Evolutionary conservation across 2,113 vertebrate genomes (phyloP).

Genomic region (Gallinago jamesoni): DNA sequence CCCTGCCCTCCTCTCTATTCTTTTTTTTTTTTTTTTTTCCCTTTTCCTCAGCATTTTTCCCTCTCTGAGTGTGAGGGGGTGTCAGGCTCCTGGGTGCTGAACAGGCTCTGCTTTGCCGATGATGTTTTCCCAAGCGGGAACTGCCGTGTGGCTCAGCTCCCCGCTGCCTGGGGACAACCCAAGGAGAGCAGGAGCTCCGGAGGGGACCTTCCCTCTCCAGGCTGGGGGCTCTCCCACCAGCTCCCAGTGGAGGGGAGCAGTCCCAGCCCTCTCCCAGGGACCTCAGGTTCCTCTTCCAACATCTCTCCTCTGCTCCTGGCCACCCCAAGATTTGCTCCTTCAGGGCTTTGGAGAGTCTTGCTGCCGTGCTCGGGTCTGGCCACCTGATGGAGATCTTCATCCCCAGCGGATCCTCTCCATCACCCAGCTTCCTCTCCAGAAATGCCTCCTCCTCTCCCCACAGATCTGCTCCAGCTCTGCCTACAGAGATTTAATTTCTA

Average conservation of each 20-base stretch:
- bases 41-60: background rate
- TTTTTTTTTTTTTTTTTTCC: background rate
- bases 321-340: background rate
- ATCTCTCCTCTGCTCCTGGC: background rate
- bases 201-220: background rate
- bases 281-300: background rate
- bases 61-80: conserved; percentile 3
- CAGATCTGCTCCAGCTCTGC: background rate
- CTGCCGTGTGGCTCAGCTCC: background rate
- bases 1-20: background rate
- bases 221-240: background rate
- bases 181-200: background rate
- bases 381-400: conserved; percentile 58
- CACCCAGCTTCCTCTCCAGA: background rate
- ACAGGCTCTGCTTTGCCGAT: background rate
- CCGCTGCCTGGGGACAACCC: background rate
- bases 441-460: background rate
- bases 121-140: background rate
- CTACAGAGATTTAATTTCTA: background rate
- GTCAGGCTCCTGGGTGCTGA: background rate
- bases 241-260: background rate
- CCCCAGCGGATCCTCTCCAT: background rate
- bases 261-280: background rate
- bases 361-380: conserved; percentile 19
- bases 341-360: background rate